Base-by-base conservation (phyloP, 2,797 vertebrate genomes). In the Iguana delicatissima region DNA sequence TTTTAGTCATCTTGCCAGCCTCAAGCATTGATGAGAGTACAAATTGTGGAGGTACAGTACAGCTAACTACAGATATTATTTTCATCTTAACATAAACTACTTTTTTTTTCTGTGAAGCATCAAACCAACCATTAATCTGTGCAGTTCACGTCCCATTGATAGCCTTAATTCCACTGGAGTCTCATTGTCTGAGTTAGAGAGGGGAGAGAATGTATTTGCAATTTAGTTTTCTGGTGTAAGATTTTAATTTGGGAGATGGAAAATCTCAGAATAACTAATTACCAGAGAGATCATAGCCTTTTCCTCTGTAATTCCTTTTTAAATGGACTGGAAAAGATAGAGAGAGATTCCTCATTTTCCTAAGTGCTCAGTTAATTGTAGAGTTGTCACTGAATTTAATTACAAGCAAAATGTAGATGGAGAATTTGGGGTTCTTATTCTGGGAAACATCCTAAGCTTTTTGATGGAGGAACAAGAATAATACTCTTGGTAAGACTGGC, bases 1-100 rank as follows among this genome's bases (percentile, higher is more conserved):
- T 84, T 96, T 93, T 98, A 99, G 99, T 99, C 94, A 99, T 99
- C 96, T 98, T 99, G 93, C 98, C 99, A 88, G 99, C 99, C 87
- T 99, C 99, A 94, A 98, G 99, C 96, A 98, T 99, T 91, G 98
- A 99, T 92, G 98, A 99, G 96, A 98, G 98, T 95, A 97, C 98
- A 1, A 97, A 97, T 93, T 99, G 99, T 95, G 98, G 98, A 97
- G 98, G 99, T 99, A 98, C 98, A 98, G 95, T 96, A 94, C 91
- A 80, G 77, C 89, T 94, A 92, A 86, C 95, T 89, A 91, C 94
- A 64, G 89, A 96, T 96, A 92, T 96, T 94, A 94, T 80, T 93
- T 57, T 91, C 93, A 93, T 95, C 93, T 94, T 95, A 93, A 94
- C 89, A 64, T 95, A 91, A 29, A 72, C n/a, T 93, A 91, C 76